Evolutionary conservation across 2,888 invertebrate species (phyloP).

Genomic region (Trachelus stipa): DNA sequence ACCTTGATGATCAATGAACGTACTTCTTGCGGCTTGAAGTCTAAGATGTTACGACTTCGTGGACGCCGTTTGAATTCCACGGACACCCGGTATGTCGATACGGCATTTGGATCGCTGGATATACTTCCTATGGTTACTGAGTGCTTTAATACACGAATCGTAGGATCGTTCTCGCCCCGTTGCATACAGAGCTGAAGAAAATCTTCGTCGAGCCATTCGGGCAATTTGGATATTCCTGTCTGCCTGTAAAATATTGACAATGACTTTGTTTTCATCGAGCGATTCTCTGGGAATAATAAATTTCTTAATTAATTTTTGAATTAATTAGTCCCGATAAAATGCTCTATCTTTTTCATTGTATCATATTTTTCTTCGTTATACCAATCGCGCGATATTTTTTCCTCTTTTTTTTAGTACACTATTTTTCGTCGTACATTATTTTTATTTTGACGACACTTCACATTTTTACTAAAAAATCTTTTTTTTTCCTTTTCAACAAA

Average conservation of each 20-base stretch:
- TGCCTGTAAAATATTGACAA: neutral
- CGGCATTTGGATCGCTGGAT: neutral
- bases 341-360: neutral
- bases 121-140: slow-evolving; percentile 2
- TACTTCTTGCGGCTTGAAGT: slow-evolving; percentile 19
- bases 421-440: neutral
- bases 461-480: neutral
- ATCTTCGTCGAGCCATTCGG: slow-evolving; percentile 24
- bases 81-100: slow-evolving; percentile 15
- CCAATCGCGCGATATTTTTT: neutral
- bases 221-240: neutral
- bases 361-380: neutral
- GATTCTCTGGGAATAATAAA: neutral
- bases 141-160: slow-evolving; percentile 20
- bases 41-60: slow-evolving; percentile 19
- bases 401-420: neutral
- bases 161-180: slow-evolving; percentile 19
- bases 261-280: neutral
- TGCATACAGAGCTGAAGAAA: slow-evolving; percentile 24
- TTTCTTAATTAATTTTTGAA: neutral
- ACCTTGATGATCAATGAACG: slow-evolving; percentile 16
- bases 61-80: slow-evolving; percentile 21
- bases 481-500: neutral
- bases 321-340: neutral
- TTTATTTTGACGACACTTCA: neutral